phyloP scores from a whole-genome alignment of 2,888 invertebrate genomes.

The Gnatocerus cornutus region DNA sequence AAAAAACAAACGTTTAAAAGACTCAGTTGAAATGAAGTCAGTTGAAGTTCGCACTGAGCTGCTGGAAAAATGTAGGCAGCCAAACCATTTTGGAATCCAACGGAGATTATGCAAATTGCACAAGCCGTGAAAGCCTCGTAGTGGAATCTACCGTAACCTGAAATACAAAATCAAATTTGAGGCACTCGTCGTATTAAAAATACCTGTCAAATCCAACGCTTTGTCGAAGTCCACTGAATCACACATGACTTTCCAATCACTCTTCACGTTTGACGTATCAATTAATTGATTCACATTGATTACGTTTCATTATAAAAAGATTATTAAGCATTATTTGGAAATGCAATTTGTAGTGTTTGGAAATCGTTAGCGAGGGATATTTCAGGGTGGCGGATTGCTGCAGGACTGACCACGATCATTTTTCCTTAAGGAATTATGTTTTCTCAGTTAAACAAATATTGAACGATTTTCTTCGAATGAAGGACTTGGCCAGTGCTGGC shows the following conservation, averaged over 20 bases:
- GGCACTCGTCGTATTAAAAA: slow-evolving; percentile 10
- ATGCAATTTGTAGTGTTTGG: slow-evolving; percentile 16
- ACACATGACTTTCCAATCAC: slow-evolving; percentile 16
- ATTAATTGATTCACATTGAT: slow-evolving; percentile 15
- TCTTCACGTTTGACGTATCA: background rate
- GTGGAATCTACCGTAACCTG: slow-evolving; percentile 83
- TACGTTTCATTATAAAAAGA: slow-evolving; percentile 11
- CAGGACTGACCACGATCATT: slow-evolving; percentile 24
- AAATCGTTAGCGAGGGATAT: slow-evolving; percentile 11
- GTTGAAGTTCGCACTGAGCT: slow-evolving; percentile 80
- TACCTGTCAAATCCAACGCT: slow-evolving; percentile 54
- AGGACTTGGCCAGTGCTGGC: slow-evolving; percentile 21
- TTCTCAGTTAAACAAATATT: slow-evolving; percentile 29
- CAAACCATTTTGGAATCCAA: slow-evolving; percentile 79
- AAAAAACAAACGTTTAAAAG: slow-evolving; percentile 82
- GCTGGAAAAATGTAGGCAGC: slow-evolving; percentile 84
- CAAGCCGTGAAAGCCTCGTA: slow-evolving; percentile 77
- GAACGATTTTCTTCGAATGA: background rate
- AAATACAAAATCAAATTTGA: slow-evolving; percentile 35
- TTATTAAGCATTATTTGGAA: slow-evolving; percentile 12
- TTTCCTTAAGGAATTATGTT: slow-evolving; percentile 32
- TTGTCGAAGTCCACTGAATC: slow-evolving; percentile 52
- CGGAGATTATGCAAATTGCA: slow-evolving; percentile 77
- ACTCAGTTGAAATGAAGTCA: slow-evolving; percentile 80
- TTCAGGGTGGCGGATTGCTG: slow-evolving; percentile 7